A percentile compares a stretch with the other conserved stretches of the same genome.
Conservation (phyloP, 2,113 vertebrate species). For the Ophthalmolycus amberensis region DNA sequence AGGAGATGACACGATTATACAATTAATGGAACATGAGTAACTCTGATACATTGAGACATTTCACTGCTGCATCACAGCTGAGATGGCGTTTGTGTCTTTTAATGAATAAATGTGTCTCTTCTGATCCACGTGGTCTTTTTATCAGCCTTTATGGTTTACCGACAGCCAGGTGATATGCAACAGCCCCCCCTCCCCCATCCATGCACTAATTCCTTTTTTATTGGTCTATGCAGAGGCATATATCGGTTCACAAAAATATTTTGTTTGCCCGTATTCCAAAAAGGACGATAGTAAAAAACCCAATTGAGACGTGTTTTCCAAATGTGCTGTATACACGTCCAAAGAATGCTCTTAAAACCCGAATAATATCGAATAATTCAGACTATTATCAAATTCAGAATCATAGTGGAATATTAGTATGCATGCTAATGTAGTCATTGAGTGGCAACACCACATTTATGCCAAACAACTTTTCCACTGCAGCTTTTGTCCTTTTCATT, state of each 20-base stretch:
- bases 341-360: background rate
- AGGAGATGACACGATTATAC: constrained; percentile 15
- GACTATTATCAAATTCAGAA: background rate
- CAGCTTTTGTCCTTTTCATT: background rate
- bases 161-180: background rate
- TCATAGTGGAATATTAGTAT: background rate
- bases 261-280: no score
- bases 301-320: background rate
- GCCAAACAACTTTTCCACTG: background rate
- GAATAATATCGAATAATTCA: background rate
- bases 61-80: constrained; percentile 8
- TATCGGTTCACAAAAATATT: background rate
- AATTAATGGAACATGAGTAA: constrained; percentile 19
- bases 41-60: background rate
- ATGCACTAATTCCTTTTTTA: background rate
- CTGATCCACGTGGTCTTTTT: background rate
- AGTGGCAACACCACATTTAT: background rate
- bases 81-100: background rate
- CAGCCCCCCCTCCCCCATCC: background rate
- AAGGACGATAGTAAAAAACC: background rate
- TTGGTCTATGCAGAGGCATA: background rate
- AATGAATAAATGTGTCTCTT: constrained; percentile 11
- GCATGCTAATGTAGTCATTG: background rate
- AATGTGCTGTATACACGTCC: background rate
- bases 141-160: background rate